Evolutionary conservation across 2,888 invertebrate species (phyloP).

Genomic region (Andrena flavipes): DNA sequence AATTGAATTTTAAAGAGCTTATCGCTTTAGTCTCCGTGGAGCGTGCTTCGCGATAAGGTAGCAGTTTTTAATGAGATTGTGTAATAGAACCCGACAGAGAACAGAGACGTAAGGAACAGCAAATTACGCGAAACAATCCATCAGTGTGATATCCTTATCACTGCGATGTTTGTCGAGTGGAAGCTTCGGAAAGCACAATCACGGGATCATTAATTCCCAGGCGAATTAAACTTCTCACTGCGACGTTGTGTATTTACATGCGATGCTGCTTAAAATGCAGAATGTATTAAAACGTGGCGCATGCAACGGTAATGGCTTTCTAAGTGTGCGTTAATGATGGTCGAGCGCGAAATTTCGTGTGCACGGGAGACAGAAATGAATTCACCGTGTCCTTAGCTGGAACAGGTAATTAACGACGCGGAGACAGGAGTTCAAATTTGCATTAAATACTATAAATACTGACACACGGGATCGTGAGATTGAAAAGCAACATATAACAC

Average conservation of each 20-base stretch:
- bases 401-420: background rate
- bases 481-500: too few relatives aligned
- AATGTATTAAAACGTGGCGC: background rate
- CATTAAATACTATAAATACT: background rate
- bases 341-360: background rate
- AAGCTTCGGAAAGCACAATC: background rate
- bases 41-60: background rate
- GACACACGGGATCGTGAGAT: background rate
- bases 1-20: slow-evolving; percentile 48
- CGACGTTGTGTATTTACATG: background rate
- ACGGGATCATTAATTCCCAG: background rate
- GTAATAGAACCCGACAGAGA: background rate
- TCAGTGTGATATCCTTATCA: background rate
- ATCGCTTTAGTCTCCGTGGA: background rate
- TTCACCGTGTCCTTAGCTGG: background rate
- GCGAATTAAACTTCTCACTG: background rate
- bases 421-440: background rate
- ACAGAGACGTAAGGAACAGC: background rate
- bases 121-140: background rate
- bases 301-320: background rate
- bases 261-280: background rate
- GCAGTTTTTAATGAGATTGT: background rate
- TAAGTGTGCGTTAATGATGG: slow-evolving; percentile 10
- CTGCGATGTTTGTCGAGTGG: background rate
- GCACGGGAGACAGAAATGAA: background rate